Percentiles rank a stretch among this genome's conserved stretches.
phyloP scores from a whole-genome alignment of 37 sponge, comb jelly and placozoan species.

The Sycon ciliatum region DNA sequence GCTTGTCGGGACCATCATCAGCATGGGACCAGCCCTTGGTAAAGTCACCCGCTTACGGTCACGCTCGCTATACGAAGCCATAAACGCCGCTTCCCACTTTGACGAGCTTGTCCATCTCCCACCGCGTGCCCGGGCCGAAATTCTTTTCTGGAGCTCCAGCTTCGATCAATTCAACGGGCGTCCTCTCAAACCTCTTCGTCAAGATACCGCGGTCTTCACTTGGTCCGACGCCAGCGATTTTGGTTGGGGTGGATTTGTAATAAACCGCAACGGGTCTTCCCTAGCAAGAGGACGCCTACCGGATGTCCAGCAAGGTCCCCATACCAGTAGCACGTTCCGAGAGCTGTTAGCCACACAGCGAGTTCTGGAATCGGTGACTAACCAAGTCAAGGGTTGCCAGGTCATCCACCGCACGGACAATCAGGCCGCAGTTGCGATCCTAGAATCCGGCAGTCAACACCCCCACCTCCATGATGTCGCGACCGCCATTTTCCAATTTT shows the following conservation, averaged over 20 bases:
- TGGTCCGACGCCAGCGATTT: constrained; percentile 31
- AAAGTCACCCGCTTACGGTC: not conserved
- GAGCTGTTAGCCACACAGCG: constrained; percentile 16
- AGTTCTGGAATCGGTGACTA: constrained; percentile 10
- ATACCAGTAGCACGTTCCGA: constrained; percentile 35
- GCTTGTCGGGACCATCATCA: constrained; percentile 25
- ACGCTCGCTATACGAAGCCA: constrained; percentile 2
- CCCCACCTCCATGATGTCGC: constrained; percentile 18
- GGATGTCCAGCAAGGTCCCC: not conserved
- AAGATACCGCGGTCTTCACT: too few relatives aligned
- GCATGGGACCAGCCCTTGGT: constrained; percentile 2
- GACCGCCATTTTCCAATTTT: constrained; percentile 1
- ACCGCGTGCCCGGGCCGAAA: too few relatives aligned
- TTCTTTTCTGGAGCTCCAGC: not conserved
- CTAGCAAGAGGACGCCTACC: constrained; percentile 22
- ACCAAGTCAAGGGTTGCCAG: not conserved
- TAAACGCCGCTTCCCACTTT: too few relatives aligned
- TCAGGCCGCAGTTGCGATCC: constrained; percentile 29
- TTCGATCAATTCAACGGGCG: constrained; percentile 16
- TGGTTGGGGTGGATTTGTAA: constrained; percentile 35
- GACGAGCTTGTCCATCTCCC: too few relatives aligned
- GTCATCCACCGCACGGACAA: constrained; percentile 25
- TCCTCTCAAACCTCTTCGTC: too few relatives aligned
- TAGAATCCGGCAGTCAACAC: constrained; percentile 12
- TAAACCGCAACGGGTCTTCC: not conserved